Conservation (phyloP, 2,888 invertebrate species). For the Eilema depressum region DNA sequence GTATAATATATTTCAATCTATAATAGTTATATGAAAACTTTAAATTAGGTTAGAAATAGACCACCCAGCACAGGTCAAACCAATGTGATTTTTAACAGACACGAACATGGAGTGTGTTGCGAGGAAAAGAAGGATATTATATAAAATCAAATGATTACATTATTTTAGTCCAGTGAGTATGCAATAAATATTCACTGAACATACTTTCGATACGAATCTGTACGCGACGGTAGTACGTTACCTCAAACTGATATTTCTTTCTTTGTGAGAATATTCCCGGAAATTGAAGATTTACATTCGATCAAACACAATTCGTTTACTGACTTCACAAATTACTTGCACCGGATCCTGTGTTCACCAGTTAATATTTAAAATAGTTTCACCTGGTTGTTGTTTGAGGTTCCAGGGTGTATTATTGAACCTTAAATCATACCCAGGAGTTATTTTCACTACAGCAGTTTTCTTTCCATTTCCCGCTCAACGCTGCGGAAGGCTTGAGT, state of each 20-base stretch:
- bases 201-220: conserved; percentile 38
- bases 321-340: conserved; percentile 16
- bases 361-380: neutral
- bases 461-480: too few relatives aligned
- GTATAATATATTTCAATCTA: too few relatives aligned
- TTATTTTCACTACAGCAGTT: neutral
- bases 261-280: conserved; percentile 33
- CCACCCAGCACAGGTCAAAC: neutral
- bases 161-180: conserved; percentile 11
- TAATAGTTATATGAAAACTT: too few relatives aligned
- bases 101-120: neutral
- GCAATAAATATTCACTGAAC: conserved; percentile 15
- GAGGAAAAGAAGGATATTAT: neutral
- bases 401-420: neutral
- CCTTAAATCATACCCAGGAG: neutral
- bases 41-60: neutral
- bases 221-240: conserved; percentile 40
- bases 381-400: neutral
- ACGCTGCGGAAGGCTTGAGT: too few relatives aligned
- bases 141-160: neutral
- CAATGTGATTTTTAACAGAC: neutral
- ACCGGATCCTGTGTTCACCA: neutral
- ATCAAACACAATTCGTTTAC: conserved; percentile 39
- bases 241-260: conserved; percentile 40
- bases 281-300: conserved; percentile 40